A percentile compares a stretch with the other conserved stretches of the same genome.
These are phyloP conservation scores for Drosophila biarmipes DNA, from an alignment of 1,140 invertebrate genomes.

Conservation along the genomic window DNA sequence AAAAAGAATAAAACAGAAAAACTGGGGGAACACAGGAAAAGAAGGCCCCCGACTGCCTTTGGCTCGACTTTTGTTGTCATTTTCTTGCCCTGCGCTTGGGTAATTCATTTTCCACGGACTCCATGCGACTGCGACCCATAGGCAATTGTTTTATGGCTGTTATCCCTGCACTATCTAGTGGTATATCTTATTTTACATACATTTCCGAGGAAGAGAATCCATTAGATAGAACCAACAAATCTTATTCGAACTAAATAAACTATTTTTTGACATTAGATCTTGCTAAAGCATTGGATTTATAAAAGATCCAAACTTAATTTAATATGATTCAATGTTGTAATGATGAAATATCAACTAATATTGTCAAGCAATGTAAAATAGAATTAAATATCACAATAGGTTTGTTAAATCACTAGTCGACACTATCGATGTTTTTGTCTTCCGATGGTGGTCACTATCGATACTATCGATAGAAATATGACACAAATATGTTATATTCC, in stretches of 20 bases:
- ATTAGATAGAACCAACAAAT: no score
- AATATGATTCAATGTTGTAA: no score
- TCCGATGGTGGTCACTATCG: neutral
- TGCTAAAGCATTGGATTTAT: no score
- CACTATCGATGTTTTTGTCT: no score
- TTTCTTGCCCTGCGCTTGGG: slow-evolving; percentile 49
- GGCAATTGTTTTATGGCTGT: slow-evolving; percentile 49
- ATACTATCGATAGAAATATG: neutral
- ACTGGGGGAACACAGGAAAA: slow-evolving; percentile 15
- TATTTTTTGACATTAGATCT: no score
- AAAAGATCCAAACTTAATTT: no score
- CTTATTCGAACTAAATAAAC: no score
- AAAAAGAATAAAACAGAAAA: slow-evolving; percentile 1
- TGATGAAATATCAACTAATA: no score
- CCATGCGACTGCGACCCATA: slow-evolving; percentile 15
- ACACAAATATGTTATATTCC: no score
- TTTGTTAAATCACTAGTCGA: no score
- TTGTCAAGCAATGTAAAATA: no score
- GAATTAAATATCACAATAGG: no score
- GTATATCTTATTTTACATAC: neutral
- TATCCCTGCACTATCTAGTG: slow-evolving; percentile 8
- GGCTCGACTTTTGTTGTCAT: slow-evolving; percentile 53
- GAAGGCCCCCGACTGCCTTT: slow-evolving; percentile 36
- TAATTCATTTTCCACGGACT: slow-evolving; percentile 42
- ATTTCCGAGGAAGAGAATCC: neutral